These are phyloP conservation scores for Conopomorpha cramerella DNA, from an alignment of 1,140 invertebrate species.

Conservation along the genomic window DNA sequence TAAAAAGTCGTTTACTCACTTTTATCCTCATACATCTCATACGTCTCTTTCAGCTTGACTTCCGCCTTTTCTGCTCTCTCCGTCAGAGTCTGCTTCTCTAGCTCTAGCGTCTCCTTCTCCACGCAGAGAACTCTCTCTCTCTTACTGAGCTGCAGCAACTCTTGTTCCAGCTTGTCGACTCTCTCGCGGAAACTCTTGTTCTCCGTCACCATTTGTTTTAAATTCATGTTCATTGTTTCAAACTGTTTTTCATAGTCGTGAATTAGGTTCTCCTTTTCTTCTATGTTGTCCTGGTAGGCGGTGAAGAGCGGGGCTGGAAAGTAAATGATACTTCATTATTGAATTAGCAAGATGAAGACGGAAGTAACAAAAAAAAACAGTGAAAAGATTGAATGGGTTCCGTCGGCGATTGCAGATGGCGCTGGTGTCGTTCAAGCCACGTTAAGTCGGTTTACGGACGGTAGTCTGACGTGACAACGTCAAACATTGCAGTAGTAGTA, in stretches of 20 bases:
- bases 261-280: constrained; percentile 70
- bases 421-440: no score
- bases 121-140: constrained; percentile 43
- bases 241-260: constrained; percentile 66
- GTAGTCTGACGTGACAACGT: no score
- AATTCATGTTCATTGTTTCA: constrained; percentile 63
- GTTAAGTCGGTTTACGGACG: no score
- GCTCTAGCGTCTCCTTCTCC: constrained; percentile 62
- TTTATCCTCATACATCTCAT: constrained; percentile 66
- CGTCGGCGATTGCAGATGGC: no score
- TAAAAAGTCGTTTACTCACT: constrained; percentile 39
- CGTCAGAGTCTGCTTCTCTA: constrained; percentile 63
- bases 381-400: no score
- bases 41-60: constrained; percentile 66
- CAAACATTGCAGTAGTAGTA: no score
- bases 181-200: constrained; percentile 64
- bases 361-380: constrained; percentile 1
- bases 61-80: constrained; percentile 61
- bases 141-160: constrained; percentile 57
- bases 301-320: constrained; percentile 64
- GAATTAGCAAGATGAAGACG: background rate
- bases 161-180: constrained; percentile 51
- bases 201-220: constrained; percentile 66
- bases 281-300: constrained; percentile 70
- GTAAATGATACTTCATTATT: constrained; percentile 46